Evolutionary conservation across 2,888 invertebrate genomes (phyloP).

Genomic region (Agrilus mali): DNA sequence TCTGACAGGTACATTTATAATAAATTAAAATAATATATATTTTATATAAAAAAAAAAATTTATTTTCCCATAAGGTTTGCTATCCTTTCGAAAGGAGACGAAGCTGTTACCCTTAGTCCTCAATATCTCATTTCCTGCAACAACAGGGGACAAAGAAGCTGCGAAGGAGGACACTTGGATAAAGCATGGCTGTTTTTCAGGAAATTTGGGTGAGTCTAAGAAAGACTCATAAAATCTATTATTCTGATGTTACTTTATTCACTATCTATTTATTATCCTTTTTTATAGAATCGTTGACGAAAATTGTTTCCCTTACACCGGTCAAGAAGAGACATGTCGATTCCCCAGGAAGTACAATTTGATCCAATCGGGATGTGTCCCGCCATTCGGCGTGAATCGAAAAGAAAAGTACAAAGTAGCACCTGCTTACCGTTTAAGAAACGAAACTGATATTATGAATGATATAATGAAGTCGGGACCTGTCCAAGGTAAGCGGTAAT

Average conservation of each 20-base stretch:
- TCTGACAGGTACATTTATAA: slow-evolving; percentile 56
- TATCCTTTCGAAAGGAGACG: slow-evolving; percentile 72
- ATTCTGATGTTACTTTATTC: background rate
- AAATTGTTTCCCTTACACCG: slow-evolving; percentile 72
- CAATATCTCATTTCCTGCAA: slow-evolving; percentile 85
- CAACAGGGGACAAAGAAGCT: slow-evolving; percentile 62
- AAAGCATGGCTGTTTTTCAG: slow-evolving; percentile 83
- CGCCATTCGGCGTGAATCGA: slow-evolving; percentile 37
- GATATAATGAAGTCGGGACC: slow-evolving; percentile 87
- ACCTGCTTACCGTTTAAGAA: slow-evolving; percentile 62
- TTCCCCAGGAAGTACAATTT: slow-evolving; percentile 38
- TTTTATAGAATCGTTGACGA: slow-evolving; percentile 66
- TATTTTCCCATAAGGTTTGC: slow-evolving; percentile 48
- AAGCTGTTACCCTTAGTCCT: slow-evolving; percentile 59
- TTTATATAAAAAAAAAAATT: slow-evolving; percentile 24
- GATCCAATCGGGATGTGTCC: slow-evolving; percentile 41
- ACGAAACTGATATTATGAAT: slow-evolving; percentile 77
- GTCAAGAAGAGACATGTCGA: slow-evolving; percentile 48
- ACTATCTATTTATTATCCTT: slow-evolving; percentile 1
- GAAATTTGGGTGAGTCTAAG: slow-evolving; percentile 50
- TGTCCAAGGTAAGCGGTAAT: slow-evolving; percentile 58
- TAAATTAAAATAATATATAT: slow-evolving; percentile 24
- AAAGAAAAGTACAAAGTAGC: slow-evolving; percentile 56
- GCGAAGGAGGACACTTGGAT: slow-evolving; percentile 81
- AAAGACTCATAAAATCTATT: background rate